Evolutionary conservation across 1,140 invertebrate genomes (phyloP).

Genomic region (Sminthurides bifidus): DNA sequence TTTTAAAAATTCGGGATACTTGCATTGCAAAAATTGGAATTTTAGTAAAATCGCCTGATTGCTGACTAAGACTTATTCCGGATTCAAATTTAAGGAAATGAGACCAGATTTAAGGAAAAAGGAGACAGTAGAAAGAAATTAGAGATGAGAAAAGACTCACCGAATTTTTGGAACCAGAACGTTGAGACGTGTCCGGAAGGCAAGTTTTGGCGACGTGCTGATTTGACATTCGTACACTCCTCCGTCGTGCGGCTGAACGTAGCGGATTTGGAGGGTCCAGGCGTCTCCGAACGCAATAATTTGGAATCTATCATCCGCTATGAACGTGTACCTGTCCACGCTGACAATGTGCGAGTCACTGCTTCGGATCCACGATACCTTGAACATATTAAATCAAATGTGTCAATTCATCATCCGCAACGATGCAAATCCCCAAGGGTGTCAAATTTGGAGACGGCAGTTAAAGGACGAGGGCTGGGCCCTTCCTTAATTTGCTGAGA

Average conservation of each 20-base stretch:
- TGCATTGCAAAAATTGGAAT: too few species aligned
- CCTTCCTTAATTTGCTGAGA: not conserved
- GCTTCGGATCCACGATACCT: slow-evolving; percentile 28
- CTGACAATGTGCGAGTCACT: slow-evolving; percentile 22
- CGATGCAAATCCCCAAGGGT: too few species aligned
- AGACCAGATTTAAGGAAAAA: not conserved
- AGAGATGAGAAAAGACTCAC: too few species aligned
- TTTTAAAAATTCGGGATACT: too few species aligned
- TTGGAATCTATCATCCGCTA: slow-evolving; percentile 27
- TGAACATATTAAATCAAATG: not conserved
- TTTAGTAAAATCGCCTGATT: too few species aligned
- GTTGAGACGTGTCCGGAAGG: slow-evolving; percentile 23
- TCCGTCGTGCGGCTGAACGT: slow-evolving; percentile 5
- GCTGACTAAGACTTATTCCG: too few species aligned
- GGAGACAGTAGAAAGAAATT: not conserved
- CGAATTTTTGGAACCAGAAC: slow-evolving; percentile 28
- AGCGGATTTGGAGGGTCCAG: slow-evolving; percentile 29
- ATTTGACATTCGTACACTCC: slow-evolving; percentile 31
- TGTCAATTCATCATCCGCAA: not conserved
- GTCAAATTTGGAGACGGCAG: too few species aligned
- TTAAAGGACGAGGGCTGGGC: not conserved
- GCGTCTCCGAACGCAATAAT: slow-evolving; percentile 18
- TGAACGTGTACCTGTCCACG: slow-evolving; percentile 17
- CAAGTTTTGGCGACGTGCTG: slow-evolving; percentile 29
- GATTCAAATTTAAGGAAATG: too few species aligned